These are phyloP conservation scores for Phytoseiulus persimilis DNA, from an alignment of 2,888 invertebrate genomes.

Conservation along the genomic window DNA sequence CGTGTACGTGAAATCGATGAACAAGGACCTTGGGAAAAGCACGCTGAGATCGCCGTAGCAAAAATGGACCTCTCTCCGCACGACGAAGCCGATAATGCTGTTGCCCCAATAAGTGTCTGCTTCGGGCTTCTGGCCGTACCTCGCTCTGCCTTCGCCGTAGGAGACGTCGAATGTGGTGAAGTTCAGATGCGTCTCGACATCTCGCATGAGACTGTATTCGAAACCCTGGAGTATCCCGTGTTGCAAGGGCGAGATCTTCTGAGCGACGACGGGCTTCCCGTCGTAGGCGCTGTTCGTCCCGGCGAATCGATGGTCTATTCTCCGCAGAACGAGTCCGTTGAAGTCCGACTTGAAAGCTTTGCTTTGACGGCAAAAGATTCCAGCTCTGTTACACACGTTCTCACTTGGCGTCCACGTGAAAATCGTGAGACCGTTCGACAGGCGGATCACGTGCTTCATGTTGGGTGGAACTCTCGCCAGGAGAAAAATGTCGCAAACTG, in stretches of 20 bases:
- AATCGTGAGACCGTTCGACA: neutral
- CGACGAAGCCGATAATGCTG: neutral
- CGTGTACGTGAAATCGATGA: conserved; percentile 21
- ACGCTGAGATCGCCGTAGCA: neutral
- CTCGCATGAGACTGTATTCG: neutral
- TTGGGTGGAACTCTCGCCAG: neutral
- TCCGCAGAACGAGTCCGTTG: neutral
- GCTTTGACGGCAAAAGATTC: neutral
- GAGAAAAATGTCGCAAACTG: conserved; percentile 10
- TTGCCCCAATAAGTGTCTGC: neutral
- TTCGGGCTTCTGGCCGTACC: neutral
- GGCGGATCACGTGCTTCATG: neutral
- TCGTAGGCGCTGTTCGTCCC: neutral
- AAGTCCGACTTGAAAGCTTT: neutral
- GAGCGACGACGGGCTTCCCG: neutral
- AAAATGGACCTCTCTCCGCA: neutral
- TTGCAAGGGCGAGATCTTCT: neutral
- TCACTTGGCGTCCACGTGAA: conserved; percentile 11
- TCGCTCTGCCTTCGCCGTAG: neutral
- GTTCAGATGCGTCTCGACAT: neutral
- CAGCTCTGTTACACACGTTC: neutral
- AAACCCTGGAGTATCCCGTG: neutral
- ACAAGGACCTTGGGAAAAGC: neutral
- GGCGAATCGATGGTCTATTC: neutral
- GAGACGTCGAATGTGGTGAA: neutral